phyloP scores from a whole-genome alignment of 2,113 vertebrate genomes.

The Arizona elegans region DNA sequence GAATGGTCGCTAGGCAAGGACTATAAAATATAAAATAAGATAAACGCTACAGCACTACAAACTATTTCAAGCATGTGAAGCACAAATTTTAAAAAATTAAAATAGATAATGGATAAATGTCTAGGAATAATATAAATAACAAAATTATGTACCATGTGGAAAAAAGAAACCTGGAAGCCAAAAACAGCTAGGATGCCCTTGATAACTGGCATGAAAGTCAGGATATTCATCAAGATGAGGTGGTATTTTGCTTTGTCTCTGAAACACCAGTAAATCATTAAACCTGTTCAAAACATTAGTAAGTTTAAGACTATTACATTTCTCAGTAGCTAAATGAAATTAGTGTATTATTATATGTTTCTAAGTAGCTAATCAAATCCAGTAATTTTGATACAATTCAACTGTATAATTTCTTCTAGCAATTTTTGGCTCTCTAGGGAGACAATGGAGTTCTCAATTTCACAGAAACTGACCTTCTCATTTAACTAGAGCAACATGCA shows the following conservation, averaged over 20 bases:
- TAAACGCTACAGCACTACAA: background rate
- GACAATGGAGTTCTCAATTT: background rate
- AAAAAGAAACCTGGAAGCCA: slow-evolving; percentile 72
- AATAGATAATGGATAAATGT: background rate
- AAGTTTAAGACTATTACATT: background rate
- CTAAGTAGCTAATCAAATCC: background rate
- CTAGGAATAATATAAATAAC: background rate
- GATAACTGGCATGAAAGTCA: background rate
- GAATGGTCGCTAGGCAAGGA: background rate
- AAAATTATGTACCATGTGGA: slow-evolving; percentile 62
- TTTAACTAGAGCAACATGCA: background rate
- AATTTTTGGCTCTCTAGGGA: background rate
- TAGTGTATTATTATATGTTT: background rate
- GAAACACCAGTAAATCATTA: background rate
- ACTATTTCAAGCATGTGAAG: background rate
- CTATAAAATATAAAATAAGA: background rate
- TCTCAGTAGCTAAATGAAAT: background rate
- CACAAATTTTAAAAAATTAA: background rate
- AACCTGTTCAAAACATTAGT: slow-evolving; percentile 38
- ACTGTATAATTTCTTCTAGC: background rate
- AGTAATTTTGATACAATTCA: background rate
- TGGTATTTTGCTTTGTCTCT: slow-evolving; percentile 6
- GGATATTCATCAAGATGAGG: accelerated
- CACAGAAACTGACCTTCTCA: background rate
- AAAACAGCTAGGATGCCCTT: slow-evolving; percentile 47